A percentile compares a stretch with the other conserved stretches of the same genome.
phyloP scores from a whole-genome alignment of 92 coral and sea anemone genomes.

The Phymanthus crucifer region DNA sequence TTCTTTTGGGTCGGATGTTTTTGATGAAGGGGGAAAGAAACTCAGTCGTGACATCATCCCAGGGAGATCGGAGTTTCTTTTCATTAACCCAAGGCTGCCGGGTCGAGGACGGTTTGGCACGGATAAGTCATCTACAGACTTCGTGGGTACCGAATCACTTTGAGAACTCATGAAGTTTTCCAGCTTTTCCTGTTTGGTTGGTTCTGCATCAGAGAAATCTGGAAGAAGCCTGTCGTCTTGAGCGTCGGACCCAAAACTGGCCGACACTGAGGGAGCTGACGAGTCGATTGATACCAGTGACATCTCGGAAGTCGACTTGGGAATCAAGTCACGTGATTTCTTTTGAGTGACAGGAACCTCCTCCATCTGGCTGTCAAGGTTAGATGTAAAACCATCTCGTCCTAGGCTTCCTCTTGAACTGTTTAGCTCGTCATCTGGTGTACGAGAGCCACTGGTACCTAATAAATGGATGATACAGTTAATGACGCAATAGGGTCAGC shows the following conservation, averaged over 20 bases:
- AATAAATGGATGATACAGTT: neutral
- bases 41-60: slow-evolving; percentile 60
- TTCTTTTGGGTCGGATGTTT: slow-evolving; percentile 48
- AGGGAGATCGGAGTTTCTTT: slow-evolving; percentile 84
- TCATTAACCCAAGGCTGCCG: slow-evolving; percentile 58
- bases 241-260: slow-evolving; percentile 62
- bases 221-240: slow-evolving; percentile 68
- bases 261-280: slow-evolving; percentile 43
- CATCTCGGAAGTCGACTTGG: slow-evolving; percentile 20
- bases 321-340: neutral
- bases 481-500: neutral
- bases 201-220: slow-evolving; percentile 53
- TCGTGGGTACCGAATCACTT: slow-evolving; percentile 19
- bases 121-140: slow-evolving; percentile 37
- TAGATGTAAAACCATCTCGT: slow-evolving; percentile 6
- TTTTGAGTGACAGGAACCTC: neutral
- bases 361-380: neutral
- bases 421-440: slow-evolving; percentile 68
- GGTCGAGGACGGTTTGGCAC: slow-evolving; percentile 62
- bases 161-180: slow-evolving; percentile 12
- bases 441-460: slow-evolving; percentile 65
- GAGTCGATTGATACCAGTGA: slow-evolving; percentile 48
- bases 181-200: slow-evolving; percentile 8
- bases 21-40: slow-evolving; percentile 48
- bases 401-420: slow-evolving; percentile 41